Evolutionary conservation across 2,888 invertebrate genomes (phyloP).

Genomic region (Cephus nigrinus): DNA sequence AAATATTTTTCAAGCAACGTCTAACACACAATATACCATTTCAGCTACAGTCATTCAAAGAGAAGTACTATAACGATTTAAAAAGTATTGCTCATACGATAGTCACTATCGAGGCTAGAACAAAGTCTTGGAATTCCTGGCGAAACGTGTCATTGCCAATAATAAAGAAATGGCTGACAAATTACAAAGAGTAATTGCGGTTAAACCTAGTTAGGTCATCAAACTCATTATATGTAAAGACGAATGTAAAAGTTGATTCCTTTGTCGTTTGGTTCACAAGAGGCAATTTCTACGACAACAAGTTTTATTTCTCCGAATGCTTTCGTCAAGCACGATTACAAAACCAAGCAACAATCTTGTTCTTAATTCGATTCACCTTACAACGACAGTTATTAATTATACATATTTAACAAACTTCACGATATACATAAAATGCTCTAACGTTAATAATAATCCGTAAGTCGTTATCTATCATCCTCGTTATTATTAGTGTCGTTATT

Average conservation of each 20-base stretch:
- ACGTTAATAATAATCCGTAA: slow-evolving; percentile 37
- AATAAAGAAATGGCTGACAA: slow-evolving; percentile 32
- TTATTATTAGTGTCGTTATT: slow-evolving; percentile 23
- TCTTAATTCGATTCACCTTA: slow-evolving; percentile 42
- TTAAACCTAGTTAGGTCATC: not conserved
- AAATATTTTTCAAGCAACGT: not conserved
- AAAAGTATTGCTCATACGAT: slow-evolving; percentile 47
- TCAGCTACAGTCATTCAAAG: slow-evolving; percentile 53
- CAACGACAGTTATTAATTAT: slow-evolving; percentile 50
- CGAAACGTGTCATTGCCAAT: slow-evolving; percentile 41
- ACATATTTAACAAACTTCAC: slow-evolving; percentile 60
- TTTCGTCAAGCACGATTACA: slow-evolving; percentile 66
- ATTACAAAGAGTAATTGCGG: not conserved
- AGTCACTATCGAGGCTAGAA: slow-evolving; percentile 51
- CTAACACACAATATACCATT: not conserved
- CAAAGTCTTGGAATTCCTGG: slow-evolving; percentile 49
- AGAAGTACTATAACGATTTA: slow-evolving; percentile 47
- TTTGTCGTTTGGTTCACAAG: not conserved
- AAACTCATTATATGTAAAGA: not conserved
- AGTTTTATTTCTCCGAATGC: slow-evolving; percentile 60
- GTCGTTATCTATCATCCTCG: slow-evolving; percentile 24
- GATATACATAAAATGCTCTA: slow-evolving; percentile 52
- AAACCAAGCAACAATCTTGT: slow-evolving; percentile 67
- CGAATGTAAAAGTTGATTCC: not conserved
- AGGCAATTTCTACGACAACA: slow-evolving; percentile 58